phyloP scores from a whole-genome alignment of 2,797 vertebrate genomes.

The Bovichtus variegatus region DNA sequence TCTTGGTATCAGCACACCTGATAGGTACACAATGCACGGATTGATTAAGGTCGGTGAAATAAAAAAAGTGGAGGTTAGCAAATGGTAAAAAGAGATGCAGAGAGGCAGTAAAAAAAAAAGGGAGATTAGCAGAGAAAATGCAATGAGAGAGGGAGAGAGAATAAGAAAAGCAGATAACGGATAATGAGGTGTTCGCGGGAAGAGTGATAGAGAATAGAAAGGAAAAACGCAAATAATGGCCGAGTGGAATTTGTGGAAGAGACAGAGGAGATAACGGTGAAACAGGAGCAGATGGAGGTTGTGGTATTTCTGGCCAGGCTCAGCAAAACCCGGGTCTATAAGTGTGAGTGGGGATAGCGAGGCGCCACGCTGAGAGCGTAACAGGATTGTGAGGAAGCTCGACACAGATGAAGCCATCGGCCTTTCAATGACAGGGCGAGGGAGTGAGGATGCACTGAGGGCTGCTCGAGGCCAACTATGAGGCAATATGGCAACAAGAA shows the following conservation, averaged over 20 bases:
- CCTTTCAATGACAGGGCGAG: conserved; percentile 47
- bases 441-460: background rate
- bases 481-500: conserved; percentile 8
- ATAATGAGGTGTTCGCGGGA: conserved; percentile 73
- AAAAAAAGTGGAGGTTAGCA: conserved; percentile 45
- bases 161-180: conserved; percentile 73
- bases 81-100: conserved; percentile 55
- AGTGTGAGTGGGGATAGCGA: conserved; percentile 18
- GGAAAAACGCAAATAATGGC: conserved; percentile 50
- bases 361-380: conserved; percentile 29
- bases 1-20: conserved; percentile 19
- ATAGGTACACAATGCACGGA: conserved; percentile 29
- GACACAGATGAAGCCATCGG: conserved; percentile 42
- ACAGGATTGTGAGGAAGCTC: conserved; percentile 32
- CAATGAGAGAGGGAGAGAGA: conserved; percentile 64
- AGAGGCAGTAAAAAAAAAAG: conserved; percentile 39
- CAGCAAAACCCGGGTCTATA: conserved; percentile 45
- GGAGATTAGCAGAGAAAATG: conserved; percentile 45
- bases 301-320: conserved; percentile 25
- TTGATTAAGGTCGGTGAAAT: conserved; percentile 55
- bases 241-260: conserved; percentile 55
- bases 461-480: background rate
- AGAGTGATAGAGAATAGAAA: conserved; percentile 59
- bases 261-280: conserved; percentile 65
- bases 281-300: conserved; percentile 41